These are phyloP conservation scores for Amblyraja radiata DNA, from an alignment of 2,797 vertebrate genomes.

Conservation along the genomic window DNA sequence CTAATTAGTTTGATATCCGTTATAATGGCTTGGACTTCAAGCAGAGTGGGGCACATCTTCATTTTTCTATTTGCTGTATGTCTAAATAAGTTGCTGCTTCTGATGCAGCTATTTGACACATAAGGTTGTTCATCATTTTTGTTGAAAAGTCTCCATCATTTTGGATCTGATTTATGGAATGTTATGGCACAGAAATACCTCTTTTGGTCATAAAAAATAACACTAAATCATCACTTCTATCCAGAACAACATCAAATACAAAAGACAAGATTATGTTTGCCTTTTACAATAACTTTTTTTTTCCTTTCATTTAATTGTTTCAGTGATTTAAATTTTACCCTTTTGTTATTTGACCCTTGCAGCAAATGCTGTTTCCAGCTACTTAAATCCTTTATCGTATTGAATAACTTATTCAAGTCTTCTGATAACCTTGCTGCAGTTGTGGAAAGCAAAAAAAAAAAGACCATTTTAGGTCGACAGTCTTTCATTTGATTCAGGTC, in stretches of 20 bases:
- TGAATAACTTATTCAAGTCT: background rate
- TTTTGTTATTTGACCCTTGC: background rate
- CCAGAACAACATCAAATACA: background rate
- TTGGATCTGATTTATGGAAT: background rate
- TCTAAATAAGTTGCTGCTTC: background rate
- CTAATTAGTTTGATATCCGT: background rate
- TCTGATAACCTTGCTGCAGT: background rate
- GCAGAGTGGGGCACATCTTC: background rate
- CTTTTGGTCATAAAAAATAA: background rate
- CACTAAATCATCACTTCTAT: background rate
- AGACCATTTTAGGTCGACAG: no score
- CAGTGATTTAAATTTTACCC: background rate
- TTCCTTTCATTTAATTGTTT: background rate
- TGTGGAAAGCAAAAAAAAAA: no score
- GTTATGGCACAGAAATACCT: background rate
- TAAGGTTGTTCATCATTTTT: background rate
- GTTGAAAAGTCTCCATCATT: background rate
- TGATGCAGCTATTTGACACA: background rate
- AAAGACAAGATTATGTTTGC: background rate
- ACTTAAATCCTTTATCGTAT: background rate
- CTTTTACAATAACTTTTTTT: background rate
- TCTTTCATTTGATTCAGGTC: no score
- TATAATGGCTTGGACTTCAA: background rate
- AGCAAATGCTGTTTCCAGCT: background rate
- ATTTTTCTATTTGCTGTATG: background rate